Percentiles rank a stretch among this genome's conserved stretches.
These are phyloP conservation scores for Meteorus colon DNA, from an alignment of 2,888 invertebrate genomes.

Conservation along the genomic window DNA sequence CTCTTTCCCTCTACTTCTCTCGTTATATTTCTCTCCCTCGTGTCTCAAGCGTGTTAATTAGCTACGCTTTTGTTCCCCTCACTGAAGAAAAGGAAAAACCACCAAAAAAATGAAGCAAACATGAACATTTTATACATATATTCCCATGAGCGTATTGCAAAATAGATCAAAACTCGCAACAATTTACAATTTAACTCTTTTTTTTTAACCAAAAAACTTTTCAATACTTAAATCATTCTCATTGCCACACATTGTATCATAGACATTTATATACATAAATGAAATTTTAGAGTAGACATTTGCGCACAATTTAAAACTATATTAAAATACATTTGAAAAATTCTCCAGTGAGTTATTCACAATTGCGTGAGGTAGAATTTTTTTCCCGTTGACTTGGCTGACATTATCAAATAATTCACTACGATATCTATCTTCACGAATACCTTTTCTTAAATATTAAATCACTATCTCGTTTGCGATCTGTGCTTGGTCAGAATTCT, in stretches of 20 bases:
- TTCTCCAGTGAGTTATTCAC: not conserved
- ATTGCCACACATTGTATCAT: not conserved
- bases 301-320: not conserved
- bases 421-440: no score
- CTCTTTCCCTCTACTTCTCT: not conserved
- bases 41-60: constrained; percentile 69
- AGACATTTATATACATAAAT: not conserved
- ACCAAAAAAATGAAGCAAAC: constrained; percentile 62
- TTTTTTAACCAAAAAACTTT: not conserved
- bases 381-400: constrained; percentile 32
- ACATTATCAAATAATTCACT: not conserved
- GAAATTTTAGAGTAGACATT: not conserved
- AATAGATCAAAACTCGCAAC: not conserved
- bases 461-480: constrained; percentile 22
- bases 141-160: not conserved
- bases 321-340: constrained; percentile 2
- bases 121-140: constrained; percentile 57
- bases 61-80: constrained; percentile 67
- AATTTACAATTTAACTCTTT: not conserved
- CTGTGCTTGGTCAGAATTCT: constrained; percentile 15
- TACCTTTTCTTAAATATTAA: not conserved
- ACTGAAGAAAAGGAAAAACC: constrained; percentile 47
- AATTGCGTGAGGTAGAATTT: not conserved
- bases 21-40: constrained; percentile 52
- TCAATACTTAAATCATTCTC: not conserved